Evolutionary conservation across 2,888 invertebrate species (phyloP), one percentile per base, ranked within the genome.

Genomic region (Leptinotarsa peninsularis): DNA sequence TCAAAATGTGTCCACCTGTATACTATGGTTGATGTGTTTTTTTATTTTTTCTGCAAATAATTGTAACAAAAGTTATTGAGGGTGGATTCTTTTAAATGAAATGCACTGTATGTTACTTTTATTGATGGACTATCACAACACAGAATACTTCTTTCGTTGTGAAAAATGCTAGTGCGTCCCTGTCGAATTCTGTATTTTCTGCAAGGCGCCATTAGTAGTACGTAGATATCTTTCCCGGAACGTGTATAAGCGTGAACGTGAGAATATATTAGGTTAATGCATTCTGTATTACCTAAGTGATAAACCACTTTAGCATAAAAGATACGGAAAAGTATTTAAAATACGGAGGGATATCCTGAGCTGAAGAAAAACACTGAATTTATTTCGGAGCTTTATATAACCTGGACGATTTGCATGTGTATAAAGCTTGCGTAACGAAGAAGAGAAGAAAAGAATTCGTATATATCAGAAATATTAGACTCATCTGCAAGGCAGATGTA

Each of bases 211-310:
- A 63, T 63, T 63, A 63, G 63, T 43, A 63, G 33, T n/a, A n/a
- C 7, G 63, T 63, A 63, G 63, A 72, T 72, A 68, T 75, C 68
- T 72, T 67, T 50, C 50, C 71, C 67, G 67, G 71, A 63, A 58
- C 58, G 14, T 67, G 54, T 58, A 63, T 69, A 69, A 18, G 67
- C 63, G 18, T 63, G 73, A 63, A 63, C 33, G 63, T 67, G 73
- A 71, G 76, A 76, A 78, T 75, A 71, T 73, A 78, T 78, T 75
- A 75, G 49, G 73, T 71, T 78, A 76, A 78, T 78, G 78, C 71
- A 74, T 78, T 76, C 73, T 71, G 66, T 76, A 74, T 74, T 73
- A 74, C 71, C 58, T 50, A 60, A 68, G 71, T 74, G 73, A 76
- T 76, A 74, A 71, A 76, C 63, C 66, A 66, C 72, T 70, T 67